These are phyloP conservation scores for Brachylomia viminalis DNA, from an alignment of 2,888 invertebrate species.

Conservation along the genomic window DNA sequence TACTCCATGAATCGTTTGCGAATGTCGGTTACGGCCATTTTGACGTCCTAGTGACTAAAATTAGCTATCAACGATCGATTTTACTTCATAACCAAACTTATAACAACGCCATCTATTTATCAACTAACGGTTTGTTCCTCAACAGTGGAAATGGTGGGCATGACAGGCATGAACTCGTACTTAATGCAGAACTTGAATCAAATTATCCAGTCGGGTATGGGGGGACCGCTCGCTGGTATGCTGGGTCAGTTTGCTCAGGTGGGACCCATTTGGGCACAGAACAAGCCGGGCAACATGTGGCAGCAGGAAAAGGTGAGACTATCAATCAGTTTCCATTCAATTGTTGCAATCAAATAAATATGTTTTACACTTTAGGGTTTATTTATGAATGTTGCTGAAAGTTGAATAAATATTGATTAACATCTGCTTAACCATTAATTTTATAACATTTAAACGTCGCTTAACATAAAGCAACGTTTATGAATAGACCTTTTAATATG, in stretches of 20 bases:
- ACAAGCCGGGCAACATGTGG: slow-evolving; percentile 78
- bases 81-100: background rate
- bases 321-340: background rate
- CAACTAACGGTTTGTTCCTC: slow-evolving; percentile 54
- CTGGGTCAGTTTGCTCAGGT: slow-evolving; percentile 80
- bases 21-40: slow-evolving; percentile 5
- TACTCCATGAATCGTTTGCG: background rate
- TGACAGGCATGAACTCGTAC: slow-evolving; percentile 89
- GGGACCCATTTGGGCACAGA: slow-evolving; percentile 75
- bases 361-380: background rate
- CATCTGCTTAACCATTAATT: background rate
- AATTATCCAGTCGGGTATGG: slow-evolving; percentile 87
- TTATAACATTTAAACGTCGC: background rate
- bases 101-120: slow-evolving; percentile 45
- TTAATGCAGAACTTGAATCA: slow-evolving; percentile 89
- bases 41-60: slow-evolving; percentile 14
- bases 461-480: too few species aligned
- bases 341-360: background rate
- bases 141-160: slow-evolving; percentile 92
- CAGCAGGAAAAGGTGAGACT: slow-evolving; percentile 76
- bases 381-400: background rate
- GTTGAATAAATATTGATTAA: background rate
- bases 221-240: slow-evolving; percentile 84
- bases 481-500: background rate
- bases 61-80: slow-evolving; percentile 13